Evolutionary conservation across 2,113 vertebrate genomes (phyloP), one percentile per base, ranked within the genome.

Genomic region (Epinephelus fuscoguttatus): DNA sequence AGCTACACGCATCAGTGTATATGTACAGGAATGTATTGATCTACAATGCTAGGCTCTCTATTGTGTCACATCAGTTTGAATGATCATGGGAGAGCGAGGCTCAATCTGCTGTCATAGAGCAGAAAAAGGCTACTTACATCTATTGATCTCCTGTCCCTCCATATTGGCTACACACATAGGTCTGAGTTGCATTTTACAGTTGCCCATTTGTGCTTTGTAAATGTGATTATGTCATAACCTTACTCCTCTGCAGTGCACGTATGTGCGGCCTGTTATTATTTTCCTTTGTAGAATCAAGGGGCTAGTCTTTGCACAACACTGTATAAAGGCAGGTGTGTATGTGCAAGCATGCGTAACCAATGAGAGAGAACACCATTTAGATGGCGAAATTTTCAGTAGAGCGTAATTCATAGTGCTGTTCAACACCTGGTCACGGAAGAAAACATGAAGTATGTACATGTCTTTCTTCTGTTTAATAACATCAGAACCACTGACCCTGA

Each of bases 21-120:
- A 80, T 70, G 69, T 69, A 64, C 59, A 76, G 73, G 76, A 84
- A 79, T 72, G 45, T 85, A 92, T 86, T 86, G 85, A 92, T 90
- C 69, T 75, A 23, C 12, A 82, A 70, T 47, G 19, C 50, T 19
- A 5, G 2, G 40, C 66, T 78, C 55, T 72, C 72, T 71, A 45
- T 87, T 52, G 56, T 87, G 70, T 75, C 59, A 74, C 77, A 72
- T 68, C 77, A 62, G 56, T 70, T 67, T 81, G 62, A 77, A 85
- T 78, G 40, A 79, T 87, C 50, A 63, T 63, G 69, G 50, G 23
- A 67, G 66, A 53, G 30, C 50, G 45, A 75, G 45, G 64, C 59
- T 47, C 63, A 37, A 42, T 68, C 17, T 33, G 56, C 74, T 73
- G 56, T 76, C 42, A 84, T n/a, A 57, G 27, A 87, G 68, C 47